Evolutionary conservation across 2,113 vertebrate species (phyloP), one percentile per base, ranked within the genome.

Genomic region (Seriola rivoliana): DNA sequence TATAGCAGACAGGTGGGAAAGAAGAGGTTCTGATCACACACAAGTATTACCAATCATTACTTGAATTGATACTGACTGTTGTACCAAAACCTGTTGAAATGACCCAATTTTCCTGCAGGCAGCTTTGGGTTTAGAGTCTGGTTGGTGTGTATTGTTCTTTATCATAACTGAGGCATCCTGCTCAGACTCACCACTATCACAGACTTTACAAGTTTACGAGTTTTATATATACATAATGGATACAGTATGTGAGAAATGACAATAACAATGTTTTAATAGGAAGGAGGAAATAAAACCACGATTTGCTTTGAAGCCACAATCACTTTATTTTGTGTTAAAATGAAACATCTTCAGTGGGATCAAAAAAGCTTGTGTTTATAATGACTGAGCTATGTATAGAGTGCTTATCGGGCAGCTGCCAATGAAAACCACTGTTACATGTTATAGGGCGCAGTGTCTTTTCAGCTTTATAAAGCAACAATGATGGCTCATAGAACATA

Each of bases 241-340:
- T 32, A 75, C 63, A 40, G 54, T 34, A 10, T 8, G 10, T 40
- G 60, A 65, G 9, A 58, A 21, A 44, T 48, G 4, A 76, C 19
- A 12, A 32, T 13, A 46, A 19, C 8, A 58, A 50, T 16, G 2
- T 25, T 66, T 29, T 25, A 21, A 76, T 38, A 75, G 10, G 5
- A 88, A 88, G 82, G 46, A 88, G 72, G 32, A 90, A 92, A 90
- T 48, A 68, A 82, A 85, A 73, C 70, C 60, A 75, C 44, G n/a
- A 17, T 75, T 78, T 82, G n/a, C 29, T 83, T 86, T 82, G 63
- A 82, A 92, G 66, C 34, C 73, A 88, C 59, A 78, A 65, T 67
- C 14, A 46, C 40, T 85, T 94, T 93, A 91, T 91, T 93, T 63
- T 46, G 69, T 71, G 77, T 6, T 65, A 73, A 82, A 75, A 85